These are phyloP conservation scores for Enteromius paludinosus DNA, from an alignment of 2,797 vertebrate genomes.

Conservation along the genomic window DNA sequence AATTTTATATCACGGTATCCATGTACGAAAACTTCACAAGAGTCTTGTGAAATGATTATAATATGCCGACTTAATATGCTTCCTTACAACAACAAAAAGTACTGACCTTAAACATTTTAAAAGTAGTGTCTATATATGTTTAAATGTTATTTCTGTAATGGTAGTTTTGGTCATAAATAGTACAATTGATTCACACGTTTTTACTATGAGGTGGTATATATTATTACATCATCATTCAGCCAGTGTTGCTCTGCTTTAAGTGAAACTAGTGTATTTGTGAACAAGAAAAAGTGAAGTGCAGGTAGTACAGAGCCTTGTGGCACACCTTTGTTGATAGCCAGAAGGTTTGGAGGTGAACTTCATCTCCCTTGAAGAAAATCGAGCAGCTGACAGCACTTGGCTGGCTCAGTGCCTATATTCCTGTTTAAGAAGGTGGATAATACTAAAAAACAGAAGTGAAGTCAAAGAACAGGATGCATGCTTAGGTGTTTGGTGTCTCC, in stretches of 20 bases:
- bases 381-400: background rate
- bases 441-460: constrained; percentile 10
- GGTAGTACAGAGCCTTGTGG: constrained; percentile 11
- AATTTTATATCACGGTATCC: too few relatives aligned
- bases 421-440: constrained; percentile 14
- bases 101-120: background rate
- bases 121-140: too few relatives aligned
- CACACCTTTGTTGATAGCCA: constrained; percentile 20
- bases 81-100: too few relatives aligned
- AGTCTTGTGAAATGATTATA: too few relatives aligned
- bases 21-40: too few relatives aligned
- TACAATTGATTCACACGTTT: background rate
- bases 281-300: background rate
- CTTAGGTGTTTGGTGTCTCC: constrained; percentile 18
- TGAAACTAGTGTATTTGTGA: background rate
- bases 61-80: too few relatives aligned
- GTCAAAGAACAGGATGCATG: constrained; percentile 1
- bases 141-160: background rate
- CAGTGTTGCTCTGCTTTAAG: background rate
- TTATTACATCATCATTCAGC: background rate
- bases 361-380: background rate
- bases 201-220: background rate
- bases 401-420: background rate
- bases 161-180: background rate
- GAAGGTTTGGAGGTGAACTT: constrained; percentile 24